Percentiles rank a stretch among this genome's conserved stretches.
Conservation (phyloP, 2,888 invertebrate genomes). For the Aleiodes alternator region DNA sequence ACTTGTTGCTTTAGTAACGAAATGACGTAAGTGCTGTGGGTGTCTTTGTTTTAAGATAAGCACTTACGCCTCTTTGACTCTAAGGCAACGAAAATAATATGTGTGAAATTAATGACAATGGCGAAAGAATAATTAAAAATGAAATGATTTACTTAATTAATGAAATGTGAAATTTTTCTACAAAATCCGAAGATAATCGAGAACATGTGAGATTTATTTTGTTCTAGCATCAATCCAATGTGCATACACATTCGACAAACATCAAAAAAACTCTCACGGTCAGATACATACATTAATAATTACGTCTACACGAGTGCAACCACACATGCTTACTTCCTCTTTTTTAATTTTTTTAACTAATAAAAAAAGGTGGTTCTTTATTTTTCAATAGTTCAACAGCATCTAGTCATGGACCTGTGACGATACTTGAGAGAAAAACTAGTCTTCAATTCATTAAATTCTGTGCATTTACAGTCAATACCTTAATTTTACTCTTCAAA, state of each 20-base stretch:
- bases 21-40: no score
- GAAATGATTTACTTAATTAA: background rate
- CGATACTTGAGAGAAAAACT: constrained; percentile 22
- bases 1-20: no score
- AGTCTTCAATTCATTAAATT: constrained; percentile 5
- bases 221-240: constrained; percentile 59
- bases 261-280: constrained; percentile 75
- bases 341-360: constrained; percentile 54
- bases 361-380: constrained; percentile 62
- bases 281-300: constrained; percentile 66
- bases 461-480: background rate
- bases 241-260: constrained; percentile 74
- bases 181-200: constrained; percentile 36
- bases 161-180: constrained; percentile 23
- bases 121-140: constrained; percentile 39
- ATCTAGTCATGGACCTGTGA: constrained; percentile 59
- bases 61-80: no score
- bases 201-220: constrained; percentile 9
- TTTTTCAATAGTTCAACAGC: constrained; percentile 48
- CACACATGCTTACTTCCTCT: constrained; percentile 65
- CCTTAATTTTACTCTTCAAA: background rate
- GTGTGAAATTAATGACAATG: no score
- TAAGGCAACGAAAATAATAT: no score
- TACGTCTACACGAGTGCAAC: constrained; percentile 68
- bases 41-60: no score